Evolutionary conservation across 2,888 invertebrate species (phyloP).

Genomic region (Acronicta alni): DNA sequence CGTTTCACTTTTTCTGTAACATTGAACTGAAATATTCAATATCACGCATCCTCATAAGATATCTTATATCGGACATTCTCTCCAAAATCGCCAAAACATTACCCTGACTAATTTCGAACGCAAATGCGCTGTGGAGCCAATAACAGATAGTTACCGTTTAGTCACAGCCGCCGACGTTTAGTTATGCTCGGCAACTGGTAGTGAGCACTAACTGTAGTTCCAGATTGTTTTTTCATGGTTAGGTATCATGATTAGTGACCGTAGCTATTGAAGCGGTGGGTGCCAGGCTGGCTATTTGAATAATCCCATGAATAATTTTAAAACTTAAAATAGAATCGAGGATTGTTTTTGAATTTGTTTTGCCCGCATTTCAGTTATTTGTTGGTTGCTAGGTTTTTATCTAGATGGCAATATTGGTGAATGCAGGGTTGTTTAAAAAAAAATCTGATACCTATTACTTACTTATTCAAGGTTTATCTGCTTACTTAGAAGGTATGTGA

Average conservation of each 20-base stretch:
- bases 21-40: neutral
- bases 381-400: neutral
- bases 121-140: slow-evolving; percentile 39
- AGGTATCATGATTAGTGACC: slow-evolving; percentile 19
- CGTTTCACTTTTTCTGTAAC: too few relatives aligned
- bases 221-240: slow-evolving; percentile 37
- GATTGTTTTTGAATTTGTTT: slow-evolving; percentile 14
- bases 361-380: slow-evolving; percentile 4
- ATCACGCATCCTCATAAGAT: neutral
- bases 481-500: too few relatives aligned
- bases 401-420: too few relatives aligned
- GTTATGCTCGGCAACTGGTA: slow-evolving; percentile 41
- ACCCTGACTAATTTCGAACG: slow-evolving; percentile 28
- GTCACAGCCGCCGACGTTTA: slow-evolving; percentile 39
- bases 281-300: slow-evolving; percentile 20
- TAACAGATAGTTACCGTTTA: slow-evolving; percentile 47
- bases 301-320: slow-evolving; percentile 40
- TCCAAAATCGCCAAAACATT: slow-evolving; percentile 22
- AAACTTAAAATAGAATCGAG: slow-evolving; percentile 22
- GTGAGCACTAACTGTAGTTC: slow-evolving; percentile 46
- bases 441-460: too few relatives aligned
- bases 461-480: too few relatives aligned
- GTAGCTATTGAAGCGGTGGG: slow-evolving; percentile 9
- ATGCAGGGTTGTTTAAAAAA: too few relatives aligned
- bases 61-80: slow-evolving; percentile 8